These are phyloP conservation scores for Xiphophorus couchianus DNA, from an alignment of 2,113 vertebrate species.

Conservation along the genomic window DNA sequence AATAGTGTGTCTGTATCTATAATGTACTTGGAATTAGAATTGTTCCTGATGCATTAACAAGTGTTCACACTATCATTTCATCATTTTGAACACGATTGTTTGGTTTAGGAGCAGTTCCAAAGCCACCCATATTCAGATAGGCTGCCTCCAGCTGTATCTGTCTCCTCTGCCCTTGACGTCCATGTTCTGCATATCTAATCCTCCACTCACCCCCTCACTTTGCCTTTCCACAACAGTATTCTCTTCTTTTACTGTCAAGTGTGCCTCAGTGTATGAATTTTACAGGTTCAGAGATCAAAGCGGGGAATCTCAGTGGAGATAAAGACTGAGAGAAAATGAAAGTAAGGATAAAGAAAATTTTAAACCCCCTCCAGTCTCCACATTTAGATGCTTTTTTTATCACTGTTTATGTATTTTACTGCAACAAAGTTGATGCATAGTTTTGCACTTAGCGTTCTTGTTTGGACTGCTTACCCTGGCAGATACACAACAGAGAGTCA, in stretches of 20 bases:
- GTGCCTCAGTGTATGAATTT: constrained; percentile 59
- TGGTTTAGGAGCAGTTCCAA: constrained; percentile 50
- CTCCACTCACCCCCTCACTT: constrained; percentile 64
- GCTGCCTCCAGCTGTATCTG: constrained; percentile 71
- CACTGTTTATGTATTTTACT: constrained; percentile 59
- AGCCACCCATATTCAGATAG: constrained; percentile 51
- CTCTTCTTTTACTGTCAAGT: constrained; percentile 65
- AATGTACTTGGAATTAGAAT: constrained; percentile 16
- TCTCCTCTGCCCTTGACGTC: constrained; percentile 73
- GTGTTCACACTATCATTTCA: constrained; percentile 53
- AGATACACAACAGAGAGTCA: constrained; percentile 22
- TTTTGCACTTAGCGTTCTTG: constrained; percentile 35
- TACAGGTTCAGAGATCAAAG: constrained; percentile 74
- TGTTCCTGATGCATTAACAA: constrained; percentile 39
- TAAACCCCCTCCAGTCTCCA: constrained; percentile 64
- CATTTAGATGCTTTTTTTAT: constrained; percentile 60
- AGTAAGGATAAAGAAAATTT: constrained; percentile 55
- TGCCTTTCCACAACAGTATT: constrained; percentile 62
- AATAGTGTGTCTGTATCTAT: not conserved
- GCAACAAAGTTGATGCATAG: constrained; percentile 26
- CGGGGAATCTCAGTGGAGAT: constrained; percentile 48
- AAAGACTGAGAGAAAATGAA: constrained; percentile 61
- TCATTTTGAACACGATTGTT: constrained; percentile 58
- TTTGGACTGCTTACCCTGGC: constrained; percentile 51
- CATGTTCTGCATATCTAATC: constrained; percentile 74